Conservation (phyloP, 2,797 vertebrate genomes). For the Ptychadena robeensis region DNA sequence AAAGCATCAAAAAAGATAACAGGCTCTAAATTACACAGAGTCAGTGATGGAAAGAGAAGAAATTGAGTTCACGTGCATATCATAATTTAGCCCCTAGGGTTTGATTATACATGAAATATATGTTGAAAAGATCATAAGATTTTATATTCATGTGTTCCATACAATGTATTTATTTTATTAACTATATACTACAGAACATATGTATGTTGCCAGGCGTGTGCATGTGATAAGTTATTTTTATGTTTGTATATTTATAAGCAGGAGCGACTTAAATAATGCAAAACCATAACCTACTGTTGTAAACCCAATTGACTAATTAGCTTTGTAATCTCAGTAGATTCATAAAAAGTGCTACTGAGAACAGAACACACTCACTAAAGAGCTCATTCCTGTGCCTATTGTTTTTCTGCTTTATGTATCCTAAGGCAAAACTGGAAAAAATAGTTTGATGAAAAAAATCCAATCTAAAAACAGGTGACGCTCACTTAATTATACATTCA, state of each 20-base stretch:
- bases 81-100: conserved; percentile 3
- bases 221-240: neutral
- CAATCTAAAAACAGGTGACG: conserved; percentile 4
- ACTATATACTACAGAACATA: neutral
- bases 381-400: conserved; percentile 31
- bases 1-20: conserved; percentile 20
- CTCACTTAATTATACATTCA: conserved; percentile 4
- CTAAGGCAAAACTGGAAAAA: conserved; percentile 31
- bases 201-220: neutral
- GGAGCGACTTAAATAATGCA: neutral
- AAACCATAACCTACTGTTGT: neutral
- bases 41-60: neutral
- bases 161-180: conserved; percentile 4
- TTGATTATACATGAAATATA: conserved; percentile 17
- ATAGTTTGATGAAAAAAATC: neutral
- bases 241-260: conserved; percentile 4
- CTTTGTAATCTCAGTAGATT: conserved; percentile 38
- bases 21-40: conserved; percentile 22
- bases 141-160: neutral
- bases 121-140: neutral
- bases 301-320: conserved; percentile 37
- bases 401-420: conserved; percentile 31
- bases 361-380: conserved; percentile 23
- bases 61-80: conserved; percentile 35
- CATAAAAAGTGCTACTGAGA: conserved; percentile 32